Percentiles rank a stretch among this genome's conserved stretches.
These are phyloP conservation scores for Poeciliopsis turneri DNA, from an alignment of 2,797 vertebrate species.

Conservation along the genomic window DNA sequence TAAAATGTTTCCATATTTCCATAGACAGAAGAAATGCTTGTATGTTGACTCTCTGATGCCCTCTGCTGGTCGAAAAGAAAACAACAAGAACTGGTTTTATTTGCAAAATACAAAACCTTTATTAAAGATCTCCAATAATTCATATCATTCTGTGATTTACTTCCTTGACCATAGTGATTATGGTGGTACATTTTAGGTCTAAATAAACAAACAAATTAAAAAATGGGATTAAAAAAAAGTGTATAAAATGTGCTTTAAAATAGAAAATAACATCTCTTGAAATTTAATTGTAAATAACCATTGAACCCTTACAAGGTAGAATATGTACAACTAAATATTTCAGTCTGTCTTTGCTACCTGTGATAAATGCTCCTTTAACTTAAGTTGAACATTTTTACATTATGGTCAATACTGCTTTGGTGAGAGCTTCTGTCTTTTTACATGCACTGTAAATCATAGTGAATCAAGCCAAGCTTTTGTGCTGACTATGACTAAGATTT, in stretches of 20 bases:
- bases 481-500: constrained; percentile 22
- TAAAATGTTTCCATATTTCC: not conserved
- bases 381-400: constrained; percentile 44
- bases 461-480: not conserved
- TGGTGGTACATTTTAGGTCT: constrained; percentile 33
- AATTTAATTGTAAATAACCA: constrained; percentile 25
- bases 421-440: constrained; percentile 26
- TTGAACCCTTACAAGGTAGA: constrained; percentile 23
- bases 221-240: constrained; percentile 22
- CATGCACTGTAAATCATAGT: constrained; percentile 21
- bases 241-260: constrained; percentile 51
- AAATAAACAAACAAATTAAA: constrained; percentile 32
- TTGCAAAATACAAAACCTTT: constrained; percentile 70
- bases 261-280: constrained; percentile 38
- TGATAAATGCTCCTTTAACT: constrained; percentile 48
- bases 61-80: constrained; percentile 52
- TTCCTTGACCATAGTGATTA: constrained; percentile 39
- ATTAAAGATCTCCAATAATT: constrained; percentile 60
- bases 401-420: constrained; percentile 31
- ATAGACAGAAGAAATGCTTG: not conserved
- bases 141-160: constrained; percentile 42
- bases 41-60: constrained; percentile 42
- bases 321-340: constrained; percentile 66
- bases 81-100: constrained; percentile 13
- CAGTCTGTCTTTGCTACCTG: constrained; percentile 35